These are phyloP conservation scores for Ptilodon capucinus DNA, from an alignment of 2,888 invertebrate genomes.

Conservation along the genomic window DNA sequence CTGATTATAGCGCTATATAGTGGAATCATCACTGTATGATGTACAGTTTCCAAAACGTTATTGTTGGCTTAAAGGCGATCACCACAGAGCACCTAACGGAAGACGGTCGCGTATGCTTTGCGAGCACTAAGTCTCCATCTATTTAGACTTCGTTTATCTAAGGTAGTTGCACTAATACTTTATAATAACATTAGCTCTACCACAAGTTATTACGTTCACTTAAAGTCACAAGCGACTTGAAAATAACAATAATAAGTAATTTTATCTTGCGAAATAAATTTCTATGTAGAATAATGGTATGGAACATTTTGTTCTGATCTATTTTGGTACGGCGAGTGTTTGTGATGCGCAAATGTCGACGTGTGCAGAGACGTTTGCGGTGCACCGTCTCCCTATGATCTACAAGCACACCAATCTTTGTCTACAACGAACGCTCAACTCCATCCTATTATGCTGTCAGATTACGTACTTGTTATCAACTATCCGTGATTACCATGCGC, in stretches of 20 bases:
- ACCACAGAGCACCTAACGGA: too few relatives aligned
- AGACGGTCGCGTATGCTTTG: too few relatives aligned
- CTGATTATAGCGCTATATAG: too few relatives aligned
- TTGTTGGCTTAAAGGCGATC: too few relatives aligned
- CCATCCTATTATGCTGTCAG: slow-evolving; percentile 1
- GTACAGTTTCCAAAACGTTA: too few relatives aligned
- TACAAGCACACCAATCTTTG: slow-evolving; percentile 31
- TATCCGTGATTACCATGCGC: background rate
- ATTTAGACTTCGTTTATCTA: too few relatives aligned
- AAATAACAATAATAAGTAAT: background rate
- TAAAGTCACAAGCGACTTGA: background rate
- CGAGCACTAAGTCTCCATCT: too few relatives aligned
- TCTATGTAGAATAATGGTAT: background rate
- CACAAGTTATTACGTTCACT: too few relatives aligned
- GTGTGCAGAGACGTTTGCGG: slow-evolving; percentile 20
- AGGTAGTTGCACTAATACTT: too few relatives aligned
- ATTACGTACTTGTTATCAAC: background rate
- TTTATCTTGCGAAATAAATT: background rate
- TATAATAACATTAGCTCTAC: too few relatives aligned
- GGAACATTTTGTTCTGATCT: slow-evolving; percentile 27
- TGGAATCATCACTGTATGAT: too few relatives aligned
- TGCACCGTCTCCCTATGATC: slow-evolving; percentile 35
- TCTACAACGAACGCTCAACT: slow-evolving; percentile 7
- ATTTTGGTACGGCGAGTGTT: slow-evolving; percentile 32
- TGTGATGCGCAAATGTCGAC: slow-evolving; percentile 35